phyloP scores from a whole-genome alignment of 2,888 invertebrate species.

The Troides aeacus region DNA sequence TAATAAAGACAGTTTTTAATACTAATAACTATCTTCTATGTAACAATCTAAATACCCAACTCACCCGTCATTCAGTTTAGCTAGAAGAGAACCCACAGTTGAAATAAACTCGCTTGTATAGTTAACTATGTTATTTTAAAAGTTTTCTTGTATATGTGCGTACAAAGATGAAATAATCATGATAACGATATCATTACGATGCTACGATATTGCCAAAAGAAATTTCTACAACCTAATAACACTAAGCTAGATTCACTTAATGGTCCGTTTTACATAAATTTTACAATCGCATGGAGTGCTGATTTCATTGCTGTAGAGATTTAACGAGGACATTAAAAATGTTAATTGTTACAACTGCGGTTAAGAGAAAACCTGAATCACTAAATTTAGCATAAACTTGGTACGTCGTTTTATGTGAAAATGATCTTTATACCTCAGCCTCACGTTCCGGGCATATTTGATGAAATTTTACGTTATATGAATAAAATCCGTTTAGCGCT shows the following conservation, averaged over 20 bases:
- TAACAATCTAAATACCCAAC: too few relatives aligned
- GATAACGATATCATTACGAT: not conserved
- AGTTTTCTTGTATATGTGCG: too few relatives aligned
- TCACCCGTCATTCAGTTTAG: too few relatives aligned
- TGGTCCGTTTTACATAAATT: constrained; percentile 2
- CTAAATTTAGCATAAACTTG: not conserved
- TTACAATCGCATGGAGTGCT: constrained; percentile 4
- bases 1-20: too few relatives aligned
- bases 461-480: not conserved
- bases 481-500: not conserved
- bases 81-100: too few relatives aligned
- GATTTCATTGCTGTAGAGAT: constrained; percentile 17
- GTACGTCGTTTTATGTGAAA: constrained; percentile 3
- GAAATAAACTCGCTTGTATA: too few relatives aligned
- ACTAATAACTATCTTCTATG: too few relatives aligned
- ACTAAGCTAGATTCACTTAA: not conserved
- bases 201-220: not conserved
- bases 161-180: too few relatives aligned
- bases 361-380: not conserved
- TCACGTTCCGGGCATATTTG: not conserved
- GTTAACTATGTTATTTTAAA: too few relatives aligned
- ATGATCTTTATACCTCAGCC: not conserved
- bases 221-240: not conserved
- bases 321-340: constrained; percentile 16
- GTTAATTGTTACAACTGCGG: constrained; percentile 17